These are phyloP conservation scores for Planiliza haematocheilus DNA, from an alignment of 2,113 vertebrate species.

Conservation along the genomic window DNA sequence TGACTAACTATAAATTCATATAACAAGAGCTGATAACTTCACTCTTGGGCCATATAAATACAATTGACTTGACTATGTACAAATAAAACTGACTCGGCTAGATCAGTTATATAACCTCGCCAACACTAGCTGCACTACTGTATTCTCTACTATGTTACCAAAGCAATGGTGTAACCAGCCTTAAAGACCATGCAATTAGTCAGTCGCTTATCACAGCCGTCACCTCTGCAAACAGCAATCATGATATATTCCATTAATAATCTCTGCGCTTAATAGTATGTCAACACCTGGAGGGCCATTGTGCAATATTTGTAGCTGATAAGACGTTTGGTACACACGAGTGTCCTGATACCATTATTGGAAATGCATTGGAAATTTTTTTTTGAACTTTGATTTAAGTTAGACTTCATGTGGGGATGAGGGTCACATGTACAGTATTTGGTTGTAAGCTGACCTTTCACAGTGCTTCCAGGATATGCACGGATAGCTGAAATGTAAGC, in stretches of 20 bases:
- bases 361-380: too few species aligned
- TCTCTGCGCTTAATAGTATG: slow-evolving; percentile 49
- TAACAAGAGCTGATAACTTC: too few species aligned
- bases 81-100: not conserved
- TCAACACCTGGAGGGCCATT: slow-evolving; percentile 60
- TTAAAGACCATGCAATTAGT: slow-evolving; percentile 15
- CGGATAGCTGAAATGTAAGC: slow-evolving; percentile 18
- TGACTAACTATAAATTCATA: too few species aligned
- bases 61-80: too few species aligned
- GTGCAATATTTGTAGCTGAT: slow-evolving; percentile 59
- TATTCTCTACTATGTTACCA: slow-evolving; percentile 17
- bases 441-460: slow-evolving; percentile 7
- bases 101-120: not conserved
- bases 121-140: not conserved
- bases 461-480: not conserved
- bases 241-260: slow-evolving; percentile 58
- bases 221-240: slow-evolving; percentile 66
- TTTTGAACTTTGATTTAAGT: too few species aligned
- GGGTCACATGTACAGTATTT: not conserved
- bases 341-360: not conserved
- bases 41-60: too few species aligned
- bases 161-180: slow-evolving; percentile 31
- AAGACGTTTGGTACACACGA: slow-evolving; percentile 3
- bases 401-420: not conserved
- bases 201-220: slow-evolving; percentile 66